These are phyloP conservation scores for Hyaena hyaena DNA, from an alignment of 2,113 vertebrate genomes.

Conservation along the genomic window DNA sequence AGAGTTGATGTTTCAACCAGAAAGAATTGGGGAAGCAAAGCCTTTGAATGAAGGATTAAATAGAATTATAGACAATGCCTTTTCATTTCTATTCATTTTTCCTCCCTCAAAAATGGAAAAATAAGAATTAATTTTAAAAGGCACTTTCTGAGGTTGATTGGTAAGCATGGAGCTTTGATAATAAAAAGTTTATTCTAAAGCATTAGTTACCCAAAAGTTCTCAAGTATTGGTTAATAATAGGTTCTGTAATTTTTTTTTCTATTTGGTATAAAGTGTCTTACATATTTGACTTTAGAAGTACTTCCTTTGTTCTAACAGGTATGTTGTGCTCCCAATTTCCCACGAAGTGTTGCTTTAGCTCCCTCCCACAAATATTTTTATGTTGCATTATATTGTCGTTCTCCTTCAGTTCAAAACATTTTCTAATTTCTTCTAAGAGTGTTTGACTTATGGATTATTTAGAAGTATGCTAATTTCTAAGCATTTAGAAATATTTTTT, in stretches of 20 bases:
- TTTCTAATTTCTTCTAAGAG: constrained; percentile 40
- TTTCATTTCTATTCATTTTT: constrained; percentile 35
- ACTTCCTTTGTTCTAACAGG: constrained; percentile 21
- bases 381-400: background rate
- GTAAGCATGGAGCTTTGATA: background rate
- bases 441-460: constrained; percentile 37
- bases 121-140: constrained; percentile 34
- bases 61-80: background rate
- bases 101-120: background rate
- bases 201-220: background rate
- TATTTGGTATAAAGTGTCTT: constrained; percentile 27
- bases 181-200: constrained; percentile 20
- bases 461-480: constrained; percentile 29
- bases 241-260: background rate
- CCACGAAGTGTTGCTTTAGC: background rate
- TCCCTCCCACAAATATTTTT: background rate
- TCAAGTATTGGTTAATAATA: background rate
- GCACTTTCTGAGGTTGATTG: background rate
- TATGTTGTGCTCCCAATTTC: background rate
- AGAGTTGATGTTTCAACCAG: constrained; percentile 4
- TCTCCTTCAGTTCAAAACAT: constrained; percentile 16
- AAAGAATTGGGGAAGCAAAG: background rate
- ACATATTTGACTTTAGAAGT: background rate
- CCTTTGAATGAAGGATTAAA: constrained; percentile 4
- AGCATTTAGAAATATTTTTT: constrained; percentile 3